Evolutionary conservation across 2,797 vertebrate genomes (phyloP).

Genomic region (Enteromius viviparus): DNA sequence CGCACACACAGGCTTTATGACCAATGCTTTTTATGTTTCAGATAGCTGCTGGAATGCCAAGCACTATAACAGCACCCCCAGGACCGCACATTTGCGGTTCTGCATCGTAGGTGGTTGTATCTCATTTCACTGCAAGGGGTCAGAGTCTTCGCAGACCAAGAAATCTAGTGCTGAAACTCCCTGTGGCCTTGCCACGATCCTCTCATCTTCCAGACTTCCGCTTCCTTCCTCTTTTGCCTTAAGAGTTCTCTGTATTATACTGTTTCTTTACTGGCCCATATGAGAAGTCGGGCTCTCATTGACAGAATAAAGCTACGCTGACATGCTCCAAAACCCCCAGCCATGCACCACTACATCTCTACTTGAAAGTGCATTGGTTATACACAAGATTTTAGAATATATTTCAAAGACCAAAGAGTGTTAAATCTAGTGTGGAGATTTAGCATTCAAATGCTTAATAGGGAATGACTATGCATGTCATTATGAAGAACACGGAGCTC

Average conservation of each 20-base stretch:
- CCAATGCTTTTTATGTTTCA: conserved; percentile 49
- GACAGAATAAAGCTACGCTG: conserved; percentile 46
- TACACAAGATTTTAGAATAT: conserved; percentile 37
- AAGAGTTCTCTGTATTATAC: conserved; percentile 38
- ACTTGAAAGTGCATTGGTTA: conserved; percentile 56
- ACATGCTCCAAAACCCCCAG: conserved; percentile 40
- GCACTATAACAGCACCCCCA: conserved; percentile 34
- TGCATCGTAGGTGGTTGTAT: conserved; percentile 40
- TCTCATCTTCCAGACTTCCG: conserved; percentile 32
- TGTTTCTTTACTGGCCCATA: conserved; percentile 26
- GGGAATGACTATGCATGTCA: conserved; percentile 18
- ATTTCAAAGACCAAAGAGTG: conserved; percentile 30
- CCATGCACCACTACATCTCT: conserved; percentile 38
- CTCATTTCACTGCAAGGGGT: conserved; percentile 25
- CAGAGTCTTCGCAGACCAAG: conserved; percentile 13
- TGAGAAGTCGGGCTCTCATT: conserved; percentile 25
- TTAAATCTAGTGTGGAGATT: conserved; percentile 34
- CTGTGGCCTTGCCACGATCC: conserved; percentile 6
- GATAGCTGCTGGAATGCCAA: conserved; percentile 36
- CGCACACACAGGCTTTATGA: conserved; percentile 58
- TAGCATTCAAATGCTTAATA: conserved; percentile 26
- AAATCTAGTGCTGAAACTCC: conserved; percentile 18
- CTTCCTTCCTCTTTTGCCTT: conserved; percentile 35
- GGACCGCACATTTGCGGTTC: conserved; percentile 42
- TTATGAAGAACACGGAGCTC: conserved; percentile 13